Base-by-base conservation (phyloP, 2,113 vertebrate genomes). In the Burhinus oedicnemus region DNA sequence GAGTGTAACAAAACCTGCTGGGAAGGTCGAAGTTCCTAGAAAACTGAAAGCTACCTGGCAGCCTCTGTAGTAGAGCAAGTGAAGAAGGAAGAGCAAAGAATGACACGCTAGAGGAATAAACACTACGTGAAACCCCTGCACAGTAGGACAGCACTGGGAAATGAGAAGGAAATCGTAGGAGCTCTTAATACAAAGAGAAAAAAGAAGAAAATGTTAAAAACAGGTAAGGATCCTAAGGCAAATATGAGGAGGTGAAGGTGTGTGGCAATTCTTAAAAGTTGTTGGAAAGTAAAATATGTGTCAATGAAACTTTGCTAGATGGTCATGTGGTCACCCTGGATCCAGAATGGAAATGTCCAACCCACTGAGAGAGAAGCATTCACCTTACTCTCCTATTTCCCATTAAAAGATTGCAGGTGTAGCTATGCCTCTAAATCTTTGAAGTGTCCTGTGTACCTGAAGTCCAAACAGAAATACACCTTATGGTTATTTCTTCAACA, bases 21-120 rank as follows among this genome's bases (percentile, higher is more conserved):
- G 89, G 94, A 97, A 97, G 95, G 96, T 94, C 86, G 89, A 95
- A 96, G 94, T 95, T 97, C 95, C 95, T 58, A 84, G 87, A 93
- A 97, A 91, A 96, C 93, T 94, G 89, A 96, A 95, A 95, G 92
- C 89, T 95, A 91, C 75, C 91, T 94, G 89, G 93, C 87, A 97
- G 89, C 66, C 81, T 97, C 97, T 97, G 93, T 96, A 95, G 93
- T 83, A 95, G 54, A 89, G 87, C 87, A 94, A 95, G 89, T 77
- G 89, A 97, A 95, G 95, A 95, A 91, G 92, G 94, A 79, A 95
- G 83, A 97, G 96, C 77, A 95, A 92, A 97, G 95, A 94, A 83
- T 72, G 92, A 95, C 83, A 95, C 79, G 90, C 95, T 92, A 60
- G 88, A 96, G 92, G 68, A 96, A 97, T 90, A 95, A 96, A 97